A percentile compares a stretch with the other conserved stretches of the same genome.
Evolutionary conservation across 2,888 invertebrate species (phyloP).

Genomic region (Timema podura): DNA sequence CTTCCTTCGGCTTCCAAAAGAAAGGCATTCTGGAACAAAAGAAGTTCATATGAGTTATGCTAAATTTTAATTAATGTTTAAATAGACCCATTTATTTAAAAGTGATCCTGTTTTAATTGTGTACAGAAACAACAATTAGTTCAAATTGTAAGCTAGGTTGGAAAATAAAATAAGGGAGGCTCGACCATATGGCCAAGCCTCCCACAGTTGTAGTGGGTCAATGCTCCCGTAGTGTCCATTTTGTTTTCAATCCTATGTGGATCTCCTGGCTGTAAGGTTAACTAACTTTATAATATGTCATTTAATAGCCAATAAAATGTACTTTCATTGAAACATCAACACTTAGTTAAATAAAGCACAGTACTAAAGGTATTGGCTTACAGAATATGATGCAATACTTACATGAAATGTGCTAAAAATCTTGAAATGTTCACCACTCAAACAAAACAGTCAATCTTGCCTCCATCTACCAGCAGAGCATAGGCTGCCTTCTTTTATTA

Average conservation of each 20-base stretch:
- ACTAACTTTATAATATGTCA: neutral
- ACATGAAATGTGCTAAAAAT: slow-evolving; percentile 12
- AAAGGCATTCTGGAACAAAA: slow-evolving; percentile 13
- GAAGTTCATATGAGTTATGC: too few relatives aligned
- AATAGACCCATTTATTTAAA: too few relatives aligned
- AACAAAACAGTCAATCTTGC: neutral
- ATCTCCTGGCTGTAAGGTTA: neutral
- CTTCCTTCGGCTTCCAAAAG: neutral
- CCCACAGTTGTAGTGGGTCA: slow-evolving; percentile 1
- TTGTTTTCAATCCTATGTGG: neutral
- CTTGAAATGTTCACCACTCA: neutral
- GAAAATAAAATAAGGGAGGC: slow-evolving; percentile 9
- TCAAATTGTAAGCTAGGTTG: too few relatives aligned
- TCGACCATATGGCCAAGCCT: slow-evolving; percentile 9
- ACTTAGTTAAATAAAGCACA: neutral
- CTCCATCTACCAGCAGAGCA: neutral
- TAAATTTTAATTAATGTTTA: too few relatives aligned
- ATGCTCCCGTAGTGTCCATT: neutral
- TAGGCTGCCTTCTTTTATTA: neutral
- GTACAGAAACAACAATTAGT: too few relatives aligned
- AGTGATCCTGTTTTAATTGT: too few relatives aligned
- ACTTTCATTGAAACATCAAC: neutral
- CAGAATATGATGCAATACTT: slow-evolving; percentile 12
- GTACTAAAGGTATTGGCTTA: slow-evolving; percentile 3
- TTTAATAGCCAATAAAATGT: neutral